Percentiles rank a stretch among this genome's conserved stretches.
Evolutionary conservation across 30 jellyfish, hydroid and myxozoan genomes (phyloP).

Genomic region (Aurelia sp.): DNA sequence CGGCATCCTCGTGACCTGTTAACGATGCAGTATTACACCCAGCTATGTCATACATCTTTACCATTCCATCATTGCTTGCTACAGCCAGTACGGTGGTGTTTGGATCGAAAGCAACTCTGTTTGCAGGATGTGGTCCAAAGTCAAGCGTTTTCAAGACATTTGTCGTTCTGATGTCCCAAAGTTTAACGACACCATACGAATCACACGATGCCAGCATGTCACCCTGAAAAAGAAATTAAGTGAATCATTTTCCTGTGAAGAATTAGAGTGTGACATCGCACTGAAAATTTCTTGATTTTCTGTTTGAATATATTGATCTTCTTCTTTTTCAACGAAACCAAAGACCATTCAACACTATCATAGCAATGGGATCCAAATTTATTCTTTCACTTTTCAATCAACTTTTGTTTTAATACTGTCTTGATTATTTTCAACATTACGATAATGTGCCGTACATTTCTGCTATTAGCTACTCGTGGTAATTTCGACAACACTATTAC

Average conservation of each 20-base stretch:
- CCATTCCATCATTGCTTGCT: conserved; percentile 92
- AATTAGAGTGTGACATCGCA: not conserved
- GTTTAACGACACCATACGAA: conserved; percentile 84
- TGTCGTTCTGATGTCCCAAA: conserved; percentile 88
- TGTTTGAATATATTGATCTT: too few species aligned
- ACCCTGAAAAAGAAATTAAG: conserved; percentile 65
- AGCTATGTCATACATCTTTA: conserved; percentile 79
- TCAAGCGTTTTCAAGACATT: conserved; percentile 74
- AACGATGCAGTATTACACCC: conserved; percentile 64
- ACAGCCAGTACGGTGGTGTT: conserved; percentile 88
- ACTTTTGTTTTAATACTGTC: too few species aligned
- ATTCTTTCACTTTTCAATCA: too few species aligned
- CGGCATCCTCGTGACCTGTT: conserved; percentile 91
- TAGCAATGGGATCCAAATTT: too few species aligned
- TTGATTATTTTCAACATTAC: too few species aligned
- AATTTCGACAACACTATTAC: too few species aligned
- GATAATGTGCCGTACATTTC: too few species aligned
- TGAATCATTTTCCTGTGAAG: not conserved
- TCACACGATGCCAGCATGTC: conserved; percentile 95
- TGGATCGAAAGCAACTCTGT: conserved; percentile 96
- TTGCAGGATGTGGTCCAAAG: conserved; percentile 96
- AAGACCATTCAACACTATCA: too few species aligned
- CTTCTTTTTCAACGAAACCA: too few species aligned
- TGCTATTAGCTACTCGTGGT: too few species aligned
- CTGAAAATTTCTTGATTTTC: too few species aligned